phyloP scores from a whole-genome alignment of 2,113 vertebrate species.

The Ailurus styani region DNA sequence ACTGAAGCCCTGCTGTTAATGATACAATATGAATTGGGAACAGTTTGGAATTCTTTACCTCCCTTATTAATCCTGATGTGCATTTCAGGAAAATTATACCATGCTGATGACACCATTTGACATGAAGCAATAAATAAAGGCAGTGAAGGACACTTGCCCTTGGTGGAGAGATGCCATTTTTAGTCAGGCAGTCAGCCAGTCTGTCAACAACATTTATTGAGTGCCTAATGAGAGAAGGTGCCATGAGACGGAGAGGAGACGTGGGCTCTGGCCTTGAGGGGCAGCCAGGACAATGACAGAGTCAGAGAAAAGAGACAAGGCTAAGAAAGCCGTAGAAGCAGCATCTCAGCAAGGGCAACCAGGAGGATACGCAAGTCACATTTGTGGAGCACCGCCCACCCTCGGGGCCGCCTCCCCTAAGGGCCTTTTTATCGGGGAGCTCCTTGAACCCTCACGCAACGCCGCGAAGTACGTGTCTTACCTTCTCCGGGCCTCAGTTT shows the following conservation, averaged over 20 bases:
- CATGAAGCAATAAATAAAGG: conserved; percentile 55
- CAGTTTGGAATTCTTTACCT: conserved; percentile 34
- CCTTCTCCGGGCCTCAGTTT: not conserved
- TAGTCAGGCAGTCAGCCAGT: conserved; percentile 28
- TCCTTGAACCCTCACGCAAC: not conserved
- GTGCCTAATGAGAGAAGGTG: conserved; percentile 33
- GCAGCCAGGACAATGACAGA: not conserved
- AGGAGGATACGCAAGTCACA: rapidly evolving
- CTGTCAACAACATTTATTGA: conserved; percentile 59
- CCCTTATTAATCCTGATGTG: conserved; percentile 29
- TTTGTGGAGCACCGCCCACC: not conserved
- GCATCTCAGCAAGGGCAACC: not conserved
- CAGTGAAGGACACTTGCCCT: conserved; percentile 41
- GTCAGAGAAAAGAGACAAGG: not conserved
- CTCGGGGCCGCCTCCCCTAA: not conserved
- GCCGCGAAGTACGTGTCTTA: not conserved
- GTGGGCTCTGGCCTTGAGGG: not conserved
- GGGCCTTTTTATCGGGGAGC: not conserved
- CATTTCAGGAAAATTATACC: conserved; percentile 53
- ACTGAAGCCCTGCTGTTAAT: not conserved
- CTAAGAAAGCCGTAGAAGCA: not conserved
- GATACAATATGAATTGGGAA: not conserved
- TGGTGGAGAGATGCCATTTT: conserved; percentile 55
- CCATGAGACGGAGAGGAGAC: not conserved
- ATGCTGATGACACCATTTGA: conserved; percentile 41